Percentiles rank a stretch among this genome's conserved stretches.
These are phyloP conservation scores for Andinoacara biseriatus DNA, from an alignment of 2,113 vertebrate species.

Conservation along the genomic window DNA sequence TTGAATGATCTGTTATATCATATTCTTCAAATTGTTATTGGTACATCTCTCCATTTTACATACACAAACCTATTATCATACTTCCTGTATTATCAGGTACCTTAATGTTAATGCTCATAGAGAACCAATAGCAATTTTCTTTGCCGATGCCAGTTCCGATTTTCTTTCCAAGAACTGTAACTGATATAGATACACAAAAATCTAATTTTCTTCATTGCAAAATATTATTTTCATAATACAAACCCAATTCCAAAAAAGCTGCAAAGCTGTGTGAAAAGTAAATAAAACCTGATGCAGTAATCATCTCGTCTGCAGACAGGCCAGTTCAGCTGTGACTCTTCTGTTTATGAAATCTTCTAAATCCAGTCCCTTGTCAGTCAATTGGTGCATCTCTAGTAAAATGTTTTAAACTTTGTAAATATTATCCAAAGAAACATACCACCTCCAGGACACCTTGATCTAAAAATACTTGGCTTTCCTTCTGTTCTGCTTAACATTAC, in stretches of 20 bases:
- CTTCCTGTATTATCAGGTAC: neutral
- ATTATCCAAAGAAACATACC: neutral
- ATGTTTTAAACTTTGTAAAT: neutral
- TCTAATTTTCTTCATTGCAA: neutral
- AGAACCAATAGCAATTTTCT: neutral
- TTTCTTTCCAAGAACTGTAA: no score
- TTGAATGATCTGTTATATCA: constrained; percentile 1
- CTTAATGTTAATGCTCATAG: neutral
- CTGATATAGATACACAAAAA: no score
- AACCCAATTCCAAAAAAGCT: neutral
- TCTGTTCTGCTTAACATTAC: neutral
- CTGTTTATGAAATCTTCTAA: no score
- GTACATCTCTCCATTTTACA: no score
- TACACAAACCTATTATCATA: neutral
- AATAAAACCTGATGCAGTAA: neutral
- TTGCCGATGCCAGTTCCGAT: neutral
- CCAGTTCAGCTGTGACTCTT: no score
- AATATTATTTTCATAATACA: neutral
- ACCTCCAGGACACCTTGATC: neutral
- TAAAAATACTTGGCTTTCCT: neutral
- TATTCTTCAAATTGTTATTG: neutral
- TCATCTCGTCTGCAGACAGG: no score
- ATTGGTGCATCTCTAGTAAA: neutral
- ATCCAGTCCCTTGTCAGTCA: neutral
- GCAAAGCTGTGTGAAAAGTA: neutral